Percentiles rank a stretch among this genome's conserved stretches.
Evolutionary conservation across 2,888 invertebrate species (phyloP).

Genomic region (Oscheius myriophilus): DNA sequence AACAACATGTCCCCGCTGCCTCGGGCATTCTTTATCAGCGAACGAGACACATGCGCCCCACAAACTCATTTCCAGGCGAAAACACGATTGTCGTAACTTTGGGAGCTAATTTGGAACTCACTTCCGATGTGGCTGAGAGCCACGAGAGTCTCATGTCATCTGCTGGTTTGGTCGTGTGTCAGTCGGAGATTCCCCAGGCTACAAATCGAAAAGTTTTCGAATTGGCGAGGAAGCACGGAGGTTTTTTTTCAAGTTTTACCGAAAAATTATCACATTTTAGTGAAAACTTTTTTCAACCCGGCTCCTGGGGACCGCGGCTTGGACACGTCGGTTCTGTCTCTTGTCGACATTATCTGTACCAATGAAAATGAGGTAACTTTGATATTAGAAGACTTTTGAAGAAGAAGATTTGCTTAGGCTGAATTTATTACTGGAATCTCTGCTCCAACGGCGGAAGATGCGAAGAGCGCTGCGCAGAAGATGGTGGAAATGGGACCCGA

Average conservation of each 20-base stretch:
- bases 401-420: conserved; percentile 73
- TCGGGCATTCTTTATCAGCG: no score
- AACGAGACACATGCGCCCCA: no score
- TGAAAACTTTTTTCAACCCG: conserved; percentile 87
- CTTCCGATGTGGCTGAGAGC: conserved; percentile 77
- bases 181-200: conserved; percentile 80
- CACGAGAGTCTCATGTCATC: conserved; percentile 72
- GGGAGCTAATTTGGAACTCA: conserved; percentile 84
- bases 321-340: conserved; percentile 77
- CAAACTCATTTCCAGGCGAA: conserved; percentile 77
- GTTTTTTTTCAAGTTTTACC: conserved; percentile 71
- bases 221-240: conserved; percentile 76
- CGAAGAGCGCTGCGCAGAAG: conserved; percentile 53
- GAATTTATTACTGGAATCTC: conserved; percentile 63
- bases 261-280: conserved; percentile 70
- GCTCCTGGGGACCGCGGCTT: conserved; percentile 83
- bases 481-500: conserved; percentile 61
- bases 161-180: conserved; percentile 81
- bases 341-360: conserved; percentile 86
- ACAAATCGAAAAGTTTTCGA: conserved; percentile 69
- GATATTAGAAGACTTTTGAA: conserved; percentile 19
- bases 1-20: not conserved
- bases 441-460: conserved; percentile 46
- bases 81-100: conserved; percentile 91
- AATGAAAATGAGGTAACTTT: conserved; percentile 84